Evolutionary conservation across 1,140 invertebrate genomes (phyloP), one percentile per base, ranked within the genome.

Genomic region (Leguminivora glycinivorella): DNA sequence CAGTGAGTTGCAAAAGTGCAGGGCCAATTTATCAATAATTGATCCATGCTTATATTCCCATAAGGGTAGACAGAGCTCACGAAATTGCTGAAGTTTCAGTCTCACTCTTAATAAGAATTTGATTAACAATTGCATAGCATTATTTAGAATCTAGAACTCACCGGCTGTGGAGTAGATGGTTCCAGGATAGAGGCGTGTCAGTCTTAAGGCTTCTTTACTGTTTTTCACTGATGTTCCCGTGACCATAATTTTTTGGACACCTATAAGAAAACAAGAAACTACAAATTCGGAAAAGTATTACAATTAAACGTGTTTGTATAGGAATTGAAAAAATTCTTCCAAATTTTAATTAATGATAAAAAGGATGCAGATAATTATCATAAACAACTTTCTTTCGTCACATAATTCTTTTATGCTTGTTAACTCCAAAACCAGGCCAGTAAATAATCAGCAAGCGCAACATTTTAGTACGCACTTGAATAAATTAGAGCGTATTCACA

Each of bases 201-300:
- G 91, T 87, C 97, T 94, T 69, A 98, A 92, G 43, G 97, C 97
- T 93, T 98, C 97, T 93, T 98, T 98, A 83, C 97, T 98, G 14
- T 95, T 95, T 85, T 96, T 95, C 58, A 98, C 94, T 79, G 96
- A 98, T 70, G 96, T 97, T 70, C 97, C 97, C 70, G 96, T 97
- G 58, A 98, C 97, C 95, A 98, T 97, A 72, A 98, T 97, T 92
- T 98, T 98, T 83, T 97, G 96, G 77, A 98, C 97, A 78, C 98
- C 96, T 97, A 83, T 66, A 91, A 85, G 68, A 78, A 68, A 75
- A 73, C 68, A 43, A 52, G 67, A 47, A 67, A 60, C 5, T 9
- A 52, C 6, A 52, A 6, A 52, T 22, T 52, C 17, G 6, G 5
- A 52, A 52, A 17, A n/a, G 4, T 43, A 17, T 22, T 17, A n/a